These are phyloP conservation scores for Balaeniceps rex DNA, from an alignment of 2,113 vertebrate species.

Conservation along the genomic window DNA sequence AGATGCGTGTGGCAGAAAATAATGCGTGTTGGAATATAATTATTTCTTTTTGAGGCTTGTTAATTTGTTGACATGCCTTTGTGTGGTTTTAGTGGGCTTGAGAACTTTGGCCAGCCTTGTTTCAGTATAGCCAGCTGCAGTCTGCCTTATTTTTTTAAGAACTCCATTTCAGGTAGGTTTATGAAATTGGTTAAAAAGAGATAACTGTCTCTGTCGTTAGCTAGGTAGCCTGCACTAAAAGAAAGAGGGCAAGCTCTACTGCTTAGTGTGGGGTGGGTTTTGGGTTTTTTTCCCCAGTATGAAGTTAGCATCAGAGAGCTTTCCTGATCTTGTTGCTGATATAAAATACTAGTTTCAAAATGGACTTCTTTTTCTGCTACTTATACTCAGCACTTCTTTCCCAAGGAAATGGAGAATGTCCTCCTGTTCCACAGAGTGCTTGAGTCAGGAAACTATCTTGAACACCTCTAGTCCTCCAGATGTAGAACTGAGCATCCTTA, in stretches of 20 bases:
- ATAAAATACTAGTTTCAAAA: background rate
- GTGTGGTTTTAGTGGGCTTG: background rate
- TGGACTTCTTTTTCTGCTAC: background rate
- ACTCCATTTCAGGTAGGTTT: background rate
- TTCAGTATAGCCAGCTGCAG: background rate
- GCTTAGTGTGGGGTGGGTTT: fast-evolving
- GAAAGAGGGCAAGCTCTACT: background rate
- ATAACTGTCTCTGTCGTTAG: background rate
- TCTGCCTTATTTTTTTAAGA: background rate
- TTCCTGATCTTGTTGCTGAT: background rate
- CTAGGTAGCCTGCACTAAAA: background rate
- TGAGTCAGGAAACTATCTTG: background rate
- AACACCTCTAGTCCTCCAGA: background rate
- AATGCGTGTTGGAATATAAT: background rate
- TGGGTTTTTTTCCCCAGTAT: background rate
- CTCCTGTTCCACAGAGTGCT: background rate
- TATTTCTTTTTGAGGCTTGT: background rate
- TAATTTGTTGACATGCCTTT: background rate
- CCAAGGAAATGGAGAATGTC: background rate
- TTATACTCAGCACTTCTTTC: background rate
- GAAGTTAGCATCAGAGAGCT: background rate
- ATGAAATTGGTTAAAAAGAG: background rate
- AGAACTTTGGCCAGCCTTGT: background rate
- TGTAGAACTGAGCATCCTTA: background rate
- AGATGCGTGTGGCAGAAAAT: background rate